phyloP scores from a whole-genome alignment of 1,140 invertebrate genomes.

The Ceratoteleas bidentatus region DNA sequence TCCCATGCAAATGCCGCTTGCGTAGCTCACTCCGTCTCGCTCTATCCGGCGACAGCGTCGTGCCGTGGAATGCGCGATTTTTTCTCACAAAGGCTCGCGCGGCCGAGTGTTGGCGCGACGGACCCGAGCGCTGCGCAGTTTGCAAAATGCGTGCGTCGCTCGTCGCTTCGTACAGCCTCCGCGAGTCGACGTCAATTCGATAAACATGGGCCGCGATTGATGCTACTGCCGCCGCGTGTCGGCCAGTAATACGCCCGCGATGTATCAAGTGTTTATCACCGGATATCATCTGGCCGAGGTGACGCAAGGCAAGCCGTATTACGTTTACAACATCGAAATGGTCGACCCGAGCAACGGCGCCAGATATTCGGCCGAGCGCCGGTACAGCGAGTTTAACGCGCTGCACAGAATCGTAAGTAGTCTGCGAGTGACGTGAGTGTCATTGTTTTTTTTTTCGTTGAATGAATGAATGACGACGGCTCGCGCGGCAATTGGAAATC shows the following conservation, averaged over 20 bases:
- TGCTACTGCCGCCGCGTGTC: conserved; percentile 19
- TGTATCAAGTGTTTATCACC: conserved; percentile 79
- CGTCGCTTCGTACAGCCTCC: not conserved
- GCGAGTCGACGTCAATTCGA: conserved; percentile 33
- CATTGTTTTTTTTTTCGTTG: conserved; percentile 11
- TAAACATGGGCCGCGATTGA: conserved; percentile 31
- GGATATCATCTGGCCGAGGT: conserved; percentile 78
- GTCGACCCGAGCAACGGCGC: conserved; percentile 74
- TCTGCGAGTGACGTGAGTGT: not conserved
- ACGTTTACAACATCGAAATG: conserved; percentile 84
- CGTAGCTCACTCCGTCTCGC: no score
- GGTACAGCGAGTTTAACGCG: conserved; percentile 84
- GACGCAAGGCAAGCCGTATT: conserved; percentile 80
- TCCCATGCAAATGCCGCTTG: no score
- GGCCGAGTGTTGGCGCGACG: no score
- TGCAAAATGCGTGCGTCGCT: conserved; percentile 3
- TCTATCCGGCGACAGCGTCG: no score
- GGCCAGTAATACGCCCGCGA: conserved; percentile 55
- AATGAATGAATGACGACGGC: no score
- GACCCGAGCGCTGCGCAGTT: no score
- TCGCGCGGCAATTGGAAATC: no score
- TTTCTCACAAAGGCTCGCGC: no score
- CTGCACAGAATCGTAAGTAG: conserved; percentile 83
- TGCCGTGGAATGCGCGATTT: no score
- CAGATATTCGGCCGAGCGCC: conserved; percentile 81